Conservation (phyloP, 2,888 invertebrate species). For the Strigamia crassipes region DNA sequence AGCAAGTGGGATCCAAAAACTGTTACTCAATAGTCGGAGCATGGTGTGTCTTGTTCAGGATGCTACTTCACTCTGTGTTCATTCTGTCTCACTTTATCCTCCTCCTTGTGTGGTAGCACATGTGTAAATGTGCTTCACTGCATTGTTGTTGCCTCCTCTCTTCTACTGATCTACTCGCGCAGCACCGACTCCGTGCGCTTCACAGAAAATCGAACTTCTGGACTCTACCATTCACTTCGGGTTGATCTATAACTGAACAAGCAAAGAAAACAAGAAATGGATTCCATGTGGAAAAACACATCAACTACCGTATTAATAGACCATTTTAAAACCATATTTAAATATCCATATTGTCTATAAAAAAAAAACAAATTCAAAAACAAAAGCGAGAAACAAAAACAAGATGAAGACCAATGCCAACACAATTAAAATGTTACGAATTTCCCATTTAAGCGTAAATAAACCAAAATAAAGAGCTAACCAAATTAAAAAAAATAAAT, state of each 20-base stretch:
- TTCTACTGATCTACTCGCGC: constrained; percentile 27
- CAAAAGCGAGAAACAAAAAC: not conserved
- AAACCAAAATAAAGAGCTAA: too few relatives aligned
- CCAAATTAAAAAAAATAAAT: too few relatives aligned
- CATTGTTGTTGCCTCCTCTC: constrained; percentile 19
- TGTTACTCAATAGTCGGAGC: constrained; percentile 34
- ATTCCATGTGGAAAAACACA: not conserved
- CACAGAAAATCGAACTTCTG: constrained; percentile 33
- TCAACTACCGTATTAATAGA: not conserved
- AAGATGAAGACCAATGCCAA: too few relatives aligned
- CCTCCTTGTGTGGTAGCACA: constrained; percentile 2
- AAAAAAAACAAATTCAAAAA: too few relatives aligned
- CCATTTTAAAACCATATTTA: not conserved
- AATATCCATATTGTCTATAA: not conserved
- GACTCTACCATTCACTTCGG: constrained; percentile 34
- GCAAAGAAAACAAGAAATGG: constrained; percentile 31
- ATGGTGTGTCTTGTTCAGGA: constrained; percentile 19
- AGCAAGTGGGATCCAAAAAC: constrained; percentile 25
- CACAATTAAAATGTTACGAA: too few relatives aligned
- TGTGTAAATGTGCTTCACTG: constrained; percentile 13
- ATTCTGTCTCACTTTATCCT: constrained; percentile 19
- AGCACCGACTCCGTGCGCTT: constrained; percentile 5
- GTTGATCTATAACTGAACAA: constrained; percentile 28
- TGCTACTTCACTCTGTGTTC: constrained; percentile 14
- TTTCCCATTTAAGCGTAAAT: too few relatives aligned